Evolutionary conservation across 2,797 vertebrate species (phyloP).

Genomic region (Tangara arthus): DNA sequence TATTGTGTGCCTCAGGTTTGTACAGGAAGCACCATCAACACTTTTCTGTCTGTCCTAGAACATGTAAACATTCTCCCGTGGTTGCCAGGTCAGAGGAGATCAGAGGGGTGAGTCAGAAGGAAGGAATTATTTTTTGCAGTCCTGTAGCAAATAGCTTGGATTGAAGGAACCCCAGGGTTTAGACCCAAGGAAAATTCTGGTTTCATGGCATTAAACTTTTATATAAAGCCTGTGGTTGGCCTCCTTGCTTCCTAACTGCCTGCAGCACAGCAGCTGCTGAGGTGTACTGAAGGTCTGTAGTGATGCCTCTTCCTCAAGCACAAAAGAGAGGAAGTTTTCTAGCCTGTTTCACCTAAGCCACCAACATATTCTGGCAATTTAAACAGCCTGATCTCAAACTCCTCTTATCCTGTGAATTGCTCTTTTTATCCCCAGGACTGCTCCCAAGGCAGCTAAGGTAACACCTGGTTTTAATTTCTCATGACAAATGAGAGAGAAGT

Average conservation of each 20-base stretch:
- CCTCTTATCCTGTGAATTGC: background rate
- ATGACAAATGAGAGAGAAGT: background rate
- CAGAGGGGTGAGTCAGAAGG: background rate
- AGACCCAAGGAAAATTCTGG: background rate
- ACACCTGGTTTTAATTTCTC: background rate
- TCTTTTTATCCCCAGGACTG: background rate
- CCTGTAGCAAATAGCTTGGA: background rate
- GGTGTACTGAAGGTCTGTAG: background rate
- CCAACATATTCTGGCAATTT: background rate
- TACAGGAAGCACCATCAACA: background rate
- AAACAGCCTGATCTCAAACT: background rate
- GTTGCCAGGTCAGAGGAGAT: background rate
- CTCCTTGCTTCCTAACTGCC: background rate
- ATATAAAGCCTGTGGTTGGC: background rate
- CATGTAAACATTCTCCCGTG: background rate
- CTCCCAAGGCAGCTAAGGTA: background rate
- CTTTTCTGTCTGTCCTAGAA: background rate
- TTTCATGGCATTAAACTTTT: background rate
- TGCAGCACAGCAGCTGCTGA: background rate
- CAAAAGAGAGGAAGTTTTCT: background rate
- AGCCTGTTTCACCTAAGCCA: background rate
- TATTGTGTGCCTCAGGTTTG: background rate
- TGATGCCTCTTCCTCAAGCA: background rate
- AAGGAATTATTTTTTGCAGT: background rate
- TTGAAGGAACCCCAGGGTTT: background rate